Base-by-base conservation (phyloP, 2,797 vertebrate genomes). In the Scarus forsteni region DNA sequence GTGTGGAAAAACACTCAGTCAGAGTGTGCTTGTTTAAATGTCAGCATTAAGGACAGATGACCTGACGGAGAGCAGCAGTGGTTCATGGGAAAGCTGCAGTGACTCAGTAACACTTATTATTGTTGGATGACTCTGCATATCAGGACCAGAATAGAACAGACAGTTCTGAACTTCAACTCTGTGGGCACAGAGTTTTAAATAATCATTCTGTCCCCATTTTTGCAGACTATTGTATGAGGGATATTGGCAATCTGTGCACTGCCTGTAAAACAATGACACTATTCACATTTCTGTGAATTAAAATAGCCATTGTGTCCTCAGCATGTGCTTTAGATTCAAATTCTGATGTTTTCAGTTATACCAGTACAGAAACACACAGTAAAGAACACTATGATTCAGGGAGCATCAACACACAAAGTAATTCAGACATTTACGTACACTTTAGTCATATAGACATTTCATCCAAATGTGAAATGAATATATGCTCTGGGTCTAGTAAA, bases 71-170 rank as follows among this genome's bases (percentile, higher is more conserved):
- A 59, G 5, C 54, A 46, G 42, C 42, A 39, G 16, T 61, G 16
- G 39, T 42, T 80, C 10, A 56, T 53, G 34, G 46, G 50, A 50
- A 58, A 80, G 63, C 56, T 72, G 50, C 3, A 13, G 5, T 79
- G 73, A 86, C 61, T 81, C 77, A 66, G 64, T 70, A 39, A 70
- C 19, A 27, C 16, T 49, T 53, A 34, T 82, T 75, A 70, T 59
- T 66, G 75, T 59, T 68, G 61, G 55, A 77, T 80, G 80, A 86
- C 72, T 16, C 5, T 19, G 60, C 73, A 68, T 54, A 75, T 56
- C 36, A 71, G 59, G 13, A 40, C 51, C 43, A 62, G 56, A 83
- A 81, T 66, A 80, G 74, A 69, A 61, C 46, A 56, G 66, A 0
- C 0, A 0, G 48, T 79, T 75, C 50, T 63, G 68, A 78, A 76